Base-by-base conservation (phyloP, 2,113 vertebrate species). In the Furnarius figulus region DNA sequence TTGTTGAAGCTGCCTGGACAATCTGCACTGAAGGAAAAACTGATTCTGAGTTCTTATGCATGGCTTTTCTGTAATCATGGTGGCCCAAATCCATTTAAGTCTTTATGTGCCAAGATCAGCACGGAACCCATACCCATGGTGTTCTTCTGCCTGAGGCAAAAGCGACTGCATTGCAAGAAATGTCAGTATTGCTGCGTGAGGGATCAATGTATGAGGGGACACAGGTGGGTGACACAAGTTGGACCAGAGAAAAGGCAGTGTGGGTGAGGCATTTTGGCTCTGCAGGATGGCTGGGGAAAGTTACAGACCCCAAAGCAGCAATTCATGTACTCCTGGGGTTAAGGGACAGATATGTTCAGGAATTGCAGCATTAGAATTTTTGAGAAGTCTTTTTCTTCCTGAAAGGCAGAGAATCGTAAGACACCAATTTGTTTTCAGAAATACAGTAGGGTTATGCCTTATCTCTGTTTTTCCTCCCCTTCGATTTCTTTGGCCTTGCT, bases 171-270 rank as follows among this genome's bases (percentile, higher is more conserved):
- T 33, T 75, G 49, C 40, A 21, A 5, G 39, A 30, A 71, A 44
- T 5, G 5, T 10, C 14, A 3, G 8, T 11, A 2, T 30, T 53
- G 33, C 42, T 52, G 7, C 0, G 0, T 53, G 42, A 72, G 10
- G 9, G 53, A 12, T 27, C 8, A 9, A 23, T 56, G 1, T 17
- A 30, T 56, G 42, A 58, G 39, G 16, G 47, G 25, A 12, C 25
- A 53, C 24, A n/a, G 20, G 33, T 6, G 21, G 11, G 30, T 18
- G 24, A 13, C 14, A 16, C 6, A 12, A 14, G 30, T 27, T 18
- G 52, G 44, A 42, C 8, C 6, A 19, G 44, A n/a, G 42, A 24
- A n/a, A 70, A 59, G 50, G 14, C 35, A 30, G 8, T 7, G 12
- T 25, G 31, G 9, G 3, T 39, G 30, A 74, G 35, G 44, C 13